Percentiles rank a stretch among this genome's conserved stretches.
phyloP scores from a whole-genome alignment of 2,113 vertebrate species.

The Xiphorhynchus elegans region DNA sequence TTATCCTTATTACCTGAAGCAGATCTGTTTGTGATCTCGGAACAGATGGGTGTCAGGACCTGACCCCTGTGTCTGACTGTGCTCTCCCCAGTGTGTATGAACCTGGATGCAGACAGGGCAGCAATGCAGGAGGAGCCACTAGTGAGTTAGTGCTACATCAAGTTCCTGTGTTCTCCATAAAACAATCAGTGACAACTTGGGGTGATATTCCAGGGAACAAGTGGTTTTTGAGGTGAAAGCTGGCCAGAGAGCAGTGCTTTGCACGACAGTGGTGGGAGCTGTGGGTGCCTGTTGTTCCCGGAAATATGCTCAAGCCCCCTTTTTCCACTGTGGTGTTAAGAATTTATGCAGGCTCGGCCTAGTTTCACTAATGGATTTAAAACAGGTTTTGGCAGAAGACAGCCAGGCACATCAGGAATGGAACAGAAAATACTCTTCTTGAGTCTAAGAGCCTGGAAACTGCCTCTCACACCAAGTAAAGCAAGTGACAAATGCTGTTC shows the following conservation, averaged over 20 bases:
- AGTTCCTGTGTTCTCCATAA: neutral
- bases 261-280: neutral
- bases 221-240: neutral
- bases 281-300: neutral
- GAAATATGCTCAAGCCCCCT: neutral
- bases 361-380: constrained; percentile 36
- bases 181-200: neutral
- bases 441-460: constrained; percentile 20
- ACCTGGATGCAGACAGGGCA: rapidly evolving
- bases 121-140: neutral
- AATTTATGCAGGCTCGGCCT: neutral
- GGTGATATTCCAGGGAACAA: neutral
- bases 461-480: neutral
- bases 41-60: neutral
- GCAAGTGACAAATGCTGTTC: constrained; percentile 13
- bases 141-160: neutral
- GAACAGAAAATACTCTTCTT: constrained; percentile 35
- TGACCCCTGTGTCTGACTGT: neutral
- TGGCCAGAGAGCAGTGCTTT: neutral
- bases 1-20: neutral
- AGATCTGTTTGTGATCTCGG: rapidly evolving
- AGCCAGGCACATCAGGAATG: constrained; percentile 19
- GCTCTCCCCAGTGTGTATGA: rapidly evolving
- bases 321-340: neutral
- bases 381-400: constrained; percentile 19